Evolutionary conservation across 2,888 invertebrate genomes (phyloP).

Genomic region (Caenorhabditis uteleia): DNA sequence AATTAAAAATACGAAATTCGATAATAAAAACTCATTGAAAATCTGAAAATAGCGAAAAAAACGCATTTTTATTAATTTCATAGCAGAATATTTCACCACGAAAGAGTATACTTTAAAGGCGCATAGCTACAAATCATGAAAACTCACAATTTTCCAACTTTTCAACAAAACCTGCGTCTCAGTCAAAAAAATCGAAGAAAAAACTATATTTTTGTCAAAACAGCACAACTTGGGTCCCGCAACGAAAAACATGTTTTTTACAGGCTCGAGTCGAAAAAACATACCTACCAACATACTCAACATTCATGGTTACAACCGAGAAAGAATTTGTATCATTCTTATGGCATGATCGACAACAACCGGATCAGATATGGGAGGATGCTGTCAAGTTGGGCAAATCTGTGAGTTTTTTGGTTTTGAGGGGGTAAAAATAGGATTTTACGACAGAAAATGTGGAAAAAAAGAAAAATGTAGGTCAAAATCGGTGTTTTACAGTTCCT

Average conservation of each 20-base stretch:
- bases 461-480: background rate
- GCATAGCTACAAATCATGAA: too few relatives aligned
- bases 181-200: too few relatives aligned
- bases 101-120: too few relatives aligned
- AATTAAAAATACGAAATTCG: too few relatives aligned
- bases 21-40: too few relatives aligned
- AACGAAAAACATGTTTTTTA: conserved; percentile 8
- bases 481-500: conserved; percentile 31
- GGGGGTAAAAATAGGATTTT: too few relatives aligned
- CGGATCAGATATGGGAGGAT: conserved; percentile 31
- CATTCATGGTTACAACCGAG: conserved; percentile 50
- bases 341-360: conserved; percentile 51
- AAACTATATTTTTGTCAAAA: conserved; percentile 5
- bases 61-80: too few relatives aligned
- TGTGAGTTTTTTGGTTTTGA: conserved; percentile 1
- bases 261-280: conserved; percentile 48
- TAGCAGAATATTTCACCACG: too few relatives aligned
- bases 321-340: conserved; percentile 54
- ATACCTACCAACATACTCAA: conserved; percentile 50
- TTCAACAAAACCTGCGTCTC: too few relatives aligned
- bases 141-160: too few relatives aligned
- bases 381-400: conserved; percentile 40
- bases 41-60: too few relatives aligned
- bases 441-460: background rate
- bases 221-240: too few relatives aligned